Percentiles rank a stretch among this genome's conserved stretches.
These are phyloP conservation scores for Brassicogethes aeneus DNA, from an alignment of 2,888 invertebrate genomes.

Conservation along the genomic window DNA sequence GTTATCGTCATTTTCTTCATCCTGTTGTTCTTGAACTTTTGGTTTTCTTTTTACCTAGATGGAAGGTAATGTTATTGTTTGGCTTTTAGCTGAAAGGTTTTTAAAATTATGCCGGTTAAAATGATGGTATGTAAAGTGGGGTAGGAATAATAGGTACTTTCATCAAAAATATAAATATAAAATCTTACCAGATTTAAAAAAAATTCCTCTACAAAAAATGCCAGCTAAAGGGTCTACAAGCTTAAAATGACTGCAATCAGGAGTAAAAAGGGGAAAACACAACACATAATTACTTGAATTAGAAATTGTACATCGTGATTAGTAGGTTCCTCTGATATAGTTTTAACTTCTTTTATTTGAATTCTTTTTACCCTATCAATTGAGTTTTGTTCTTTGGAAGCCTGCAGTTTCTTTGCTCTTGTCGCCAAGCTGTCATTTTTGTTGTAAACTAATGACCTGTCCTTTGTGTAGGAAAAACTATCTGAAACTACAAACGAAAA, in stretches of 20 bases:
- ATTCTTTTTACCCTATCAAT: conserved; percentile 25
- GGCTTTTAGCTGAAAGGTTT: conserved; percentile 7
- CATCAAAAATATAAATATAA: too few relatives aligned
- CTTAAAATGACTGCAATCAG: too few relatives aligned
- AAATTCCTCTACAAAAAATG: too few relatives aligned
- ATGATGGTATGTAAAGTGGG: too few relatives aligned
- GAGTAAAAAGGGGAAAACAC: conserved; percentile 9
- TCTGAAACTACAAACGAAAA: conserved; percentile 27
- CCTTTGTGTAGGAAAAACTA: conserved; percentile 28
- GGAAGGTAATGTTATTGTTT: too few relatives aligned
- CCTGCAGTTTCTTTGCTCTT: conserved; percentile 58
- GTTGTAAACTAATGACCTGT: conserved; percentile 44
- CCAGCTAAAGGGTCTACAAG: too few relatives aligned
- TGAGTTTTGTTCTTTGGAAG: conserved; percentile 34
- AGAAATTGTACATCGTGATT: conserved; percentile 54
- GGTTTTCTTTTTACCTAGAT: conserved; percentile 29
- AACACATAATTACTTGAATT: conserved; percentile 45
- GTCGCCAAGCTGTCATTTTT: conserved; percentile 62
- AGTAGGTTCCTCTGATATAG: conserved; percentile 36
- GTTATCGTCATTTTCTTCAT: conserved; percentile 34
- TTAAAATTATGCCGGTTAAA: too few relatives aligned
- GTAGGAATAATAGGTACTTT: too few relatives aligned
- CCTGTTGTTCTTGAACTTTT: conserved; percentile 17
- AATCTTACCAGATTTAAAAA: too few relatives aligned
- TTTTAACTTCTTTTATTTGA: conserved; percentile 38